Conservation (phyloP, 2,113 vertebrate species). For the Trogon melanurus region DNA sequence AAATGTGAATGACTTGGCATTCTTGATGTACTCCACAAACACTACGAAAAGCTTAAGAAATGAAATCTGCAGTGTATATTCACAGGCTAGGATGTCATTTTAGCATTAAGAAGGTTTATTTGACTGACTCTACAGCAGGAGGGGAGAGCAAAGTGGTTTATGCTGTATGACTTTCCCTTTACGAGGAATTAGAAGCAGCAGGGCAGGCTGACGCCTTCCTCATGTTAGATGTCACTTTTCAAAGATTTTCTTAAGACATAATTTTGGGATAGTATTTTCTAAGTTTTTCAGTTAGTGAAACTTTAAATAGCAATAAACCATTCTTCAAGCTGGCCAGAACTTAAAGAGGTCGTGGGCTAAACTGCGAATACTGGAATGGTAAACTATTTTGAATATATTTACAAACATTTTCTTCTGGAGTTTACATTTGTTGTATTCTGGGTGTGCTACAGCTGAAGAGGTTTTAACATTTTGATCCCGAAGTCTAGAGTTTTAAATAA, state of each 20-base stretch:
- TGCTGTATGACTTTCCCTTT: not conserved
- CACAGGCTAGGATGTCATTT: not conserved
- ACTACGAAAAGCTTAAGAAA: not conserved
- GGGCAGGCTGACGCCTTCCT: not conserved
- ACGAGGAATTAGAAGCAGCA: not conserved
- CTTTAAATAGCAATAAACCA: conserved; percentile 22
- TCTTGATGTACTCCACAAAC: not conserved
- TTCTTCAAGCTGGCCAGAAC: not conserved
- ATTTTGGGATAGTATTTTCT: not conserved
- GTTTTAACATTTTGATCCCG: not conserved
- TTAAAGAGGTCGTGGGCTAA: not conserved
- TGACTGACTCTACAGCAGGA: not conserved
- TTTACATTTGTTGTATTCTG: not conserved
- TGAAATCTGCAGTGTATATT: not conserved
- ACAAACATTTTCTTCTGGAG: not conserved
- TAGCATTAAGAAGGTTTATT: not conserved
- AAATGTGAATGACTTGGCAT: not conserved
- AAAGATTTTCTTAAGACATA: not conserved
- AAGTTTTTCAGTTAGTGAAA: not conserved
- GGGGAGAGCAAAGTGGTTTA: not conserved
- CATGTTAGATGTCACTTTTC: not conserved
- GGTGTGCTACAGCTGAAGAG: conserved; percentile 8
- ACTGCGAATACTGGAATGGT: not conserved
- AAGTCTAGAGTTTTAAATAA: not conserved
- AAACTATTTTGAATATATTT: conserved; percentile 25